phyloP scores from a whole-genome alignment of 2,797 vertebrate genomes.

The Sarcophilus harrisii region DNA sequence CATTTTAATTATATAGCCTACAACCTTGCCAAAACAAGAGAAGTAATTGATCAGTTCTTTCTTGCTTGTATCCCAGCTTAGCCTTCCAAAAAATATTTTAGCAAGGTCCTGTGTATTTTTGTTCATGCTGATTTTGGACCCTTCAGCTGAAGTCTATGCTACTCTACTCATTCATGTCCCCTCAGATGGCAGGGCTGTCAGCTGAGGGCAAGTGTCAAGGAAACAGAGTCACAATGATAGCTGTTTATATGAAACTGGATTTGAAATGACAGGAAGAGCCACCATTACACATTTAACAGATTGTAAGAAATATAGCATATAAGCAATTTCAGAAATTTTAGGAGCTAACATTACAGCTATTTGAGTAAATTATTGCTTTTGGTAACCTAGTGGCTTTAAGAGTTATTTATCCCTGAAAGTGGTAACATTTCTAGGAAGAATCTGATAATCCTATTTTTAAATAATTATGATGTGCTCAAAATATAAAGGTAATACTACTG shows the following conservation, averaged over 20 bases:
- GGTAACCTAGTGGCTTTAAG: neutral
- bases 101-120: neutral
- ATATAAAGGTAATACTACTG: neutral
- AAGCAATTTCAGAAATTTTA: constrained; percentile 1
- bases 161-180: neutral
- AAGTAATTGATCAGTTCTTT: neutral
- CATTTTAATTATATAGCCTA: neutral
- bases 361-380: neutral
- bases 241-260: neutral
- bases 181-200: neutral
- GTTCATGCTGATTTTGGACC: neutral
- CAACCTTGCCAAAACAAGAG: neutral
- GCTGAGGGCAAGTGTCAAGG: neutral
- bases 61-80: neutral
- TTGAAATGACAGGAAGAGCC: neutral
- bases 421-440: neutral
- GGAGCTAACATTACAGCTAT: neutral
- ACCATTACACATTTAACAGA: neutral
- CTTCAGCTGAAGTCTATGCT: neutral
- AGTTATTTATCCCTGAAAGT: constrained; percentile 1
- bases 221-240: neutral
- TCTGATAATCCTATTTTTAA: neutral
- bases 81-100: neutral
- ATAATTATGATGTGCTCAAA: neutral
- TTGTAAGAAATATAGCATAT: neutral